Evolutionary conservation across 2,113 vertebrate genomes (phyloP), one percentile per base, ranked within the genome.

Genomic region (Leptobrachium ailaonicum): DNA sequence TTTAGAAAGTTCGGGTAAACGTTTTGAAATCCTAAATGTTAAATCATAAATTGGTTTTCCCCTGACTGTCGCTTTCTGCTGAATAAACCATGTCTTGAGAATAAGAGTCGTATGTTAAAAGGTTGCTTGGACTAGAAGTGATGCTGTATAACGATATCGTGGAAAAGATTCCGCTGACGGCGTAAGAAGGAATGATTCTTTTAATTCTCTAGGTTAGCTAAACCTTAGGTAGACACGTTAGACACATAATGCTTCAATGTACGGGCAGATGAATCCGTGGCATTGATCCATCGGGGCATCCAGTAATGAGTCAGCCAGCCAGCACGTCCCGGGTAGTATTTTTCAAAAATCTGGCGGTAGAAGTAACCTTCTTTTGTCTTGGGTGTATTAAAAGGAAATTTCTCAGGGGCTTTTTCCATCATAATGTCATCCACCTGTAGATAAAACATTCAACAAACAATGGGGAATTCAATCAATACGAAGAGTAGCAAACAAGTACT

Each of bases 251-350:
- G 93, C 32, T 91, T 86, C 82, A 98, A 70, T 0, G 95, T 96
- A 20, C 96, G 92, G 68, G 96, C 96, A 0, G 96, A 98, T 3
- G 96, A 96, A 89, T 98, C 96, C 0, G 89, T 91, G 77, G 96
- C 95, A 0, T 89, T 86, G 84, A 91, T 94, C 96, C 96, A 99
- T 76, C 85, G 88, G 0, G 96, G 97, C 97, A 98, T 97, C 96
- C 96, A 99, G 89, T 95, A 98, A 83, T 98, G 95, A 8, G 94
- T 84, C 32, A 96, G 88, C 96, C 96, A 98, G 73, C 76, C 66
- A 0, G 87, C 91, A 1, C 82, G 86, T 50, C 93, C 94, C 0
- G 95, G 89, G 88, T 88, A 99, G 43, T 88, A 88, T 71, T 92
- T 95, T 78, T 99, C 96, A 81, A 99, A 99, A 83, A 95, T 90